Base-by-base conservation (phyloP, 2,797 vertebrate species). In the Salarias fasciatus region DNA sequence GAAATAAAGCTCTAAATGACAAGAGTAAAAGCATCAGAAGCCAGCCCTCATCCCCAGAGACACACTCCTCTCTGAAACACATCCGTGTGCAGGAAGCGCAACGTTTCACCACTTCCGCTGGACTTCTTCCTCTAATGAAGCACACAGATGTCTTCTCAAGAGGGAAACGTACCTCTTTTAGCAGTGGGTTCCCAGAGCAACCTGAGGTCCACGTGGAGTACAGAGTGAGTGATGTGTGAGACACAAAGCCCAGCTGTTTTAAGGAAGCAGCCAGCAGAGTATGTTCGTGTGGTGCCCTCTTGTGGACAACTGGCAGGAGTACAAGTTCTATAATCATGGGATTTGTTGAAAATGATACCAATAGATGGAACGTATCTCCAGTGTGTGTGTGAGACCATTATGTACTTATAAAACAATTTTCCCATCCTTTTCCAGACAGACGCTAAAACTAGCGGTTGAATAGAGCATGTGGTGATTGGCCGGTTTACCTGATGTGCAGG, bases 401-500 rank as follows among this genome's bases (percentile, higher is more conserved):
- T 24, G 18, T 24, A 24, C 18, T 24, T 24, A n/a, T n/a, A 24
- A 24, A 24, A 18, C 18, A 3, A 24, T 24, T 24, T 2, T 24
- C 24, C 18, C 18, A 24, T 24, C 18, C 18, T 18, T 24, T 24
- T 24, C 18, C 18, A 24, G 24, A 24, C 18, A 24, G 18, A 2
- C 24, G 18, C 18, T 24, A 2, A 24, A 3, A 24, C n/a, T n/a
- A n/a, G 18, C 24, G 18, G 24, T 24, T 24, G 45, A 44, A 64
- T 73, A 75, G 8, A 72, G 47, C 6, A 51, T 13, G 46, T 63
- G 5, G n/a, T 50, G 52, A 83, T 18, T 69, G 73, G 63, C 85
- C 69, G 62, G 65, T 94, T 98, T 98, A 99, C 97, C 96, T 94
- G 81, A 90, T 96, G 92, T 96, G 95, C 86, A 98, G 96, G 93